phyloP scores from a whole-genome alignment of 2,888 invertebrate species.

The Gonocerus acuteangulatus region DNA sequence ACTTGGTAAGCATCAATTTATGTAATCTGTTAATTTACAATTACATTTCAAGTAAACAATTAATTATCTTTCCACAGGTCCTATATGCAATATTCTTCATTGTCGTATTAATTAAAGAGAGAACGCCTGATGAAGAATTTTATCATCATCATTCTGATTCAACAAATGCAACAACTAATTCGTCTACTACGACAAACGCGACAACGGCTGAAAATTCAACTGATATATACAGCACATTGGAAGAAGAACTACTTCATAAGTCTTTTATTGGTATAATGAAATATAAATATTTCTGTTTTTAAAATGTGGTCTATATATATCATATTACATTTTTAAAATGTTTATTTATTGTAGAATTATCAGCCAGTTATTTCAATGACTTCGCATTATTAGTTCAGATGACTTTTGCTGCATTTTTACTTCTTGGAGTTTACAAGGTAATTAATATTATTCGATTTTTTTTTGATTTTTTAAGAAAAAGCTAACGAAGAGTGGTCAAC shows the following conservation, averaged over 20 bases:
- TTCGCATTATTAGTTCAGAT: conserved; percentile 5
- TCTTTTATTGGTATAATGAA: neutral
- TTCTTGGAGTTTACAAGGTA: conserved; percentile 13
- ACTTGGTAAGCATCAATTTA: neutral
- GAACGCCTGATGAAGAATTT: neutral
- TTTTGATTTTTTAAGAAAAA: too few relatives aligned
- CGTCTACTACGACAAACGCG: neutral
- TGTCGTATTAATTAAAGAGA: neutral
- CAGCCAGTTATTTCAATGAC: conserved; percentile 17
- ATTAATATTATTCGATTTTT: neutral
- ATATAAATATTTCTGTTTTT: too few relatives aligned
- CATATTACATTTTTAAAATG: too few relatives aligned
- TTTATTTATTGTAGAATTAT: conserved; percentile 10
- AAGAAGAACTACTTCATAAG: neutral
- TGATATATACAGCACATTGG: neutral
- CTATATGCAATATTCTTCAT: neutral
- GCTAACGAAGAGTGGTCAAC: too few relatives aligned
- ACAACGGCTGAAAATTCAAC: neutral
- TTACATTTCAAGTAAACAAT: too few relatives aligned
- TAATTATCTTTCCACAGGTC: neutral
- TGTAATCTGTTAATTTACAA: too few relatives aligned
- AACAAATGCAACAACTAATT: neutral
- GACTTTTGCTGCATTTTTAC: neutral
- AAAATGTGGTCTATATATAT: too few relatives aligned
- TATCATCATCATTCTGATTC: neutral